Evolutionary conservation across 2,797 vertebrate genomes (phyloP).

Genomic region (Varecia variegata): DNA sequence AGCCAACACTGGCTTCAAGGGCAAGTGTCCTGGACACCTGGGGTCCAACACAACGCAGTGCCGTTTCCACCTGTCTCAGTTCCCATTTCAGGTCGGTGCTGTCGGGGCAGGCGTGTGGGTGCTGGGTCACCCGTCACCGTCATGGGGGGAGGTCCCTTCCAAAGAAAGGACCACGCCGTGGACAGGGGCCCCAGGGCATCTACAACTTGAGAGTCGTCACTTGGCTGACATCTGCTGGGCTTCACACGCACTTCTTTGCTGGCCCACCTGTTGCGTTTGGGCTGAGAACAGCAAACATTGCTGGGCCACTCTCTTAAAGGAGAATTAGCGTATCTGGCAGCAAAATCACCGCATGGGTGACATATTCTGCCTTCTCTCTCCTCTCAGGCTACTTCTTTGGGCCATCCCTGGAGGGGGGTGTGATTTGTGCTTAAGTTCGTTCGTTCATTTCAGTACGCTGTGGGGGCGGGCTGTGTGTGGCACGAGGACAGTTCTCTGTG

Average conservation of each 20-base stretch:
- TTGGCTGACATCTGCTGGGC: neutral
- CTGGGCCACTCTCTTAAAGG: neutral
- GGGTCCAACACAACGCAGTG: neutral
- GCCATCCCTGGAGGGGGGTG: neutral
- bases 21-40: rapidly evolving
- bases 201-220: neutral
- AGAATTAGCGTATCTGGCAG: neutral
- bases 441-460: neutral
- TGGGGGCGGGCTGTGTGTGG: too few species aligned
- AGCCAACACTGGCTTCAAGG: neutral
- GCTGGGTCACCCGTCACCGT: neutral
- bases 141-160: neutral
- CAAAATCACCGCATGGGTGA: neutral
- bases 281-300: neutral
- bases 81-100: neutral
- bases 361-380: neutral
- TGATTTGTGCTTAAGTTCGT: neutral
- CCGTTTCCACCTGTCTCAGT: neutral
- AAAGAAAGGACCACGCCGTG: neutral
- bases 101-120: neutral
- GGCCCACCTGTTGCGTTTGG: neutral
- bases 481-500: neutral
- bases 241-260: neutral
- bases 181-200: neutral
- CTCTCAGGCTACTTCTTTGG: neutral